phyloP scores from a whole-genome alignment of 2,113 vertebrate species.

The Neotoma lepida region DNA sequence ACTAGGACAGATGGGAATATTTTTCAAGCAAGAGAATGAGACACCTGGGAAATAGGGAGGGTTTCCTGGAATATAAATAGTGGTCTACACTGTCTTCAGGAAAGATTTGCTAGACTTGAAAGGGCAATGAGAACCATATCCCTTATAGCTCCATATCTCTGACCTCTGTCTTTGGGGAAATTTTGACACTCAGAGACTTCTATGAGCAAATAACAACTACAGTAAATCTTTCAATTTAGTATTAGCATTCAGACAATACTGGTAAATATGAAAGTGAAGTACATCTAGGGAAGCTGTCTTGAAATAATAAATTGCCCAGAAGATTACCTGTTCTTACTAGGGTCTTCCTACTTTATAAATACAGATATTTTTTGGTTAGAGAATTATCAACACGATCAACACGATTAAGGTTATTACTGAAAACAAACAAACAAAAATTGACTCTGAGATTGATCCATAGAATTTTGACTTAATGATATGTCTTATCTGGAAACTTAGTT shows the following conservation, averaged over 20 bases:
- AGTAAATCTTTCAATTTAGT: constrained; percentile 8
- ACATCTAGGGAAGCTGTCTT: not conserved
- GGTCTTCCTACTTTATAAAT: not conserved
- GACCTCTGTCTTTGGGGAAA: constrained; percentile 11
- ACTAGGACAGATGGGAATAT: not conserved
- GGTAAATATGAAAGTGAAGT: constrained; percentile 43
- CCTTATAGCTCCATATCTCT: not conserved
- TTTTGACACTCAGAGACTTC: constrained; percentile 53
- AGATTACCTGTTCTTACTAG: not conserved
- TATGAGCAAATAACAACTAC: constrained; percentile 62
- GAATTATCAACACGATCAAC: not conserved
- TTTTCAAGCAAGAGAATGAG: constrained; percentile 33
- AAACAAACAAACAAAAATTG: not conserved
- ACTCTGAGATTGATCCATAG: not conserved
- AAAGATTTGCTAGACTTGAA: constrained; percentile 13
- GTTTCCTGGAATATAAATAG: constrained; percentile 7
- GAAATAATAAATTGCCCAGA: constrained; percentile 24
- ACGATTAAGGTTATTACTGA: not conserved
- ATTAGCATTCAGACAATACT: constrained; percentile 41
- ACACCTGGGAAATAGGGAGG: constrained; percentile 14
- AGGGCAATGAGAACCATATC: not conserved
- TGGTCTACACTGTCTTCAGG: constrained; percentile 6
- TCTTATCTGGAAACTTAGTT: not conserved
- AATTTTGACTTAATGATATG: not conserved
- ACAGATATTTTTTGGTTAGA: not conserved